These are phyloP conservation scores for Ennomos fuscantarius DNA, from an alignment of 2,888 invertebrate genomes.

Conservation along the genomic window DNA sequence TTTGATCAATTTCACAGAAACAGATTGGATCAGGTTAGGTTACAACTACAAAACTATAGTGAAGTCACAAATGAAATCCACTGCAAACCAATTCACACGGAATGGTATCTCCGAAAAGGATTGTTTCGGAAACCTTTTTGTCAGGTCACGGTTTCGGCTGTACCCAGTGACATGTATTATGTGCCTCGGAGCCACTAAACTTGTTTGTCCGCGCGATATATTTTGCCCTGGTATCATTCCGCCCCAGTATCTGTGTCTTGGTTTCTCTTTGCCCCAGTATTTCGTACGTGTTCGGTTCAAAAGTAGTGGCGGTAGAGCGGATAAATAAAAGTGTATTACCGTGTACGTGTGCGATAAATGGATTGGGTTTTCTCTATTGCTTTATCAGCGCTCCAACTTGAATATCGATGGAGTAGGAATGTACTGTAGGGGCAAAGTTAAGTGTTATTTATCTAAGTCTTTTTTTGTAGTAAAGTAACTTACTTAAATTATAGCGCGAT, in stretches of 20 bases:
- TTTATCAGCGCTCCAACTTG: conserved; percentile 14
- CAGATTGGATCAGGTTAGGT: too few species aligned
- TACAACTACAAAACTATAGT: too few species aligned
- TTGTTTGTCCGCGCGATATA: conserved; percentile 15
- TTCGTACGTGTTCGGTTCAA: conserved; percentile 12
- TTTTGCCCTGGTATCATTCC: not conserved
- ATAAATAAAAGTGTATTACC: conserved; percentile 16
- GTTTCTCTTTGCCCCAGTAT: not conserved
- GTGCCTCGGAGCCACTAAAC: not conserved
- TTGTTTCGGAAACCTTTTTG: conserved; percentile 19
- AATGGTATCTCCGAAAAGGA: conserved; percentile 8
- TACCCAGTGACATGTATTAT: conserved; percentile 16
- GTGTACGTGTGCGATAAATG: conserved; percentile 6
- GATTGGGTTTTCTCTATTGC: conserved; percentile 15
- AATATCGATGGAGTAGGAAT: not conserved
- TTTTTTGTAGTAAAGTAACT: too few species aligned
- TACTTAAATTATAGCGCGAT: too few species aligned
- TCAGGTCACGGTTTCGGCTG: conserved; percentile 4
- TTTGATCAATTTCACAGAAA: too few species aligned
- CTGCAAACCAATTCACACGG: conserved; percentile 6
- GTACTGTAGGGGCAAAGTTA: too few species aligned
- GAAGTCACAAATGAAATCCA: too few species aligned
- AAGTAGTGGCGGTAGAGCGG: conserved; percentile 4
- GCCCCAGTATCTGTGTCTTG: conserved; percentile 2
- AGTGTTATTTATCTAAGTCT: too few species aligned